Evolutionary conservation across 2,797 vertebrate genomes (phyloP), one percentile per base, ranked within the genome.

Genomic region (Gymnothorax javanicus): DNA sequence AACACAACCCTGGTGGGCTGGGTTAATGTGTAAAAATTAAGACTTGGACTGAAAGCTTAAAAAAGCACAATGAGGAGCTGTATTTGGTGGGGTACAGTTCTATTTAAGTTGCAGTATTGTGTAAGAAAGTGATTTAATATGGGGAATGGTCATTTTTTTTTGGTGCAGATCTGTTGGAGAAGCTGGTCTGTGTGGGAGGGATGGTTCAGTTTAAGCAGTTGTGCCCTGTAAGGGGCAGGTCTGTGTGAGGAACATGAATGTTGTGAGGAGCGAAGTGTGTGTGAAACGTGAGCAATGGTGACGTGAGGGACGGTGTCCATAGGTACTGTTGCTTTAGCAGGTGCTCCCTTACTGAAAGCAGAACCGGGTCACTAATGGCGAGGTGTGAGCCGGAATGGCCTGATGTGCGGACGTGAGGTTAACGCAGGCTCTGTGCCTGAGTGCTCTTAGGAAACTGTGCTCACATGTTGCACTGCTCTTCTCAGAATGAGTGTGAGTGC

Each of bases 401-500:
- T 79, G 83, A 58, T 77, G 89, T 86, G 86, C 75, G 67, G 59
- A 84, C 86, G 87, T 87, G 54, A 86, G 52, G 82, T 86, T 86
- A 87, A 87, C 64, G 87, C 88, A 85, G 83, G 83, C 87, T 82
- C 77, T 90, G 75, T 85, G 86, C 87, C 88, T 91, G 43, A 90
- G 90, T 90, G 89, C 89, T 87, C 92, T 91, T 92, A 93, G 94
- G 94, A 95, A 94, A 94, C 93, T 91, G 91, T 93, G 91, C 92
- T 87, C 91, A 90, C 88, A 89, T 88, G 88, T 90, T 89, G 89
- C 91, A 89, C 85, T 91, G 88, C 89, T 93, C 85, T 92, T 96
- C 91, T 96, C 95, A 95, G 89, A 94, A 95, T 96, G 94, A 96
- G 87, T 94, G 82, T 89, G 87, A 58, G 93, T 88, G n/a, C n/a